Percentiles rank a stretch among this genome's conserved stretches.
Conservation (phyloP, 1,140 invertebrate species). For the Drosophila paulistorum region DNA sequence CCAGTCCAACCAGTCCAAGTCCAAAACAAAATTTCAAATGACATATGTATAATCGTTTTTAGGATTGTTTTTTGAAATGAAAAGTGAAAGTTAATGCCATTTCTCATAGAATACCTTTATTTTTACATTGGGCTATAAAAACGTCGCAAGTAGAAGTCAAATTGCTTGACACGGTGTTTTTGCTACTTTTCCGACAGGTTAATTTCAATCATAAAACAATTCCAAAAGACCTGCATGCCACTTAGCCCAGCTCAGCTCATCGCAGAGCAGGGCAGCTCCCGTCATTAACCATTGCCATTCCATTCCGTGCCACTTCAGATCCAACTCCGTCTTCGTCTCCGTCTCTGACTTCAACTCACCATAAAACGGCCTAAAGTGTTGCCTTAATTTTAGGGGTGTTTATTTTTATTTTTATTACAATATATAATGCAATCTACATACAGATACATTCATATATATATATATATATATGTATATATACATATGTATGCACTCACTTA, state of each 20-base stretch:
- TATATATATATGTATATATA: not conserved
- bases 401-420: constrained; percentile 75
- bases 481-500: constrained; percentile 42
- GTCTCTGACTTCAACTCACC: constrained; percentile 24
- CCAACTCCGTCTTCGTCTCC: not conserved
- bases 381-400: constrained; percentile 72
- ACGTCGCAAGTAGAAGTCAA: constrained; percentile 30
- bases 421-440: constrained; percentile 76
- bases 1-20: too few species aligned
- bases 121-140: not conserved
- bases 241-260: constrained; percentile 20
- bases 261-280: not conserved
- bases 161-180: constrained; percentile 31
- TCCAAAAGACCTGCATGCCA: constrained; percentile 25
- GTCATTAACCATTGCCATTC: constrained; percentile 14
- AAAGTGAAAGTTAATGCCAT: constrained; percentile 41
- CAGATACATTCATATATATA: constrained; percentile 18
- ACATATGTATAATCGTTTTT: too few species aligned
- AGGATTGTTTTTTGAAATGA: not conserved
- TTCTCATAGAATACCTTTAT: constrained; percentile 20
- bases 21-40: too few species aligned
- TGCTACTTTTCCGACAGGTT: constrained; percentile 36
- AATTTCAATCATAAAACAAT: constrained; percentile 53
- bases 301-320: constrained; percentile 15
- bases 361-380: constrained; percentile 69